A percentile compares a stretch with the other conserved stretches of the same genome.
Conservation (phyloP, 2,113 vertebrate species). For the Elaphurus davidianus region DNA sequence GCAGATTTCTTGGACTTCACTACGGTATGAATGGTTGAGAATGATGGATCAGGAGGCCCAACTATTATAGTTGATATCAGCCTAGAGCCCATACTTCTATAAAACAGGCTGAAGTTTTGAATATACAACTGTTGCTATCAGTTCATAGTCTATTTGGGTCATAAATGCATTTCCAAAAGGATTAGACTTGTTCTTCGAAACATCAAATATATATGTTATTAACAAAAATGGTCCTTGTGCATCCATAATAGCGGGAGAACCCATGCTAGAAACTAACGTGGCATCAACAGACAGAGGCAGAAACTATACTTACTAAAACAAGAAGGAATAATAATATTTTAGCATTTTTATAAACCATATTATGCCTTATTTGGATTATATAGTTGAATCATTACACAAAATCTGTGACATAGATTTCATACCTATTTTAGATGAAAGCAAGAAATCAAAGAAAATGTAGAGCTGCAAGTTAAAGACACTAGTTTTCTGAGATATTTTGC, state of each 20-base stretch:
- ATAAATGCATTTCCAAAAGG: background rate
- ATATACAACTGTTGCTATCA: background rate
- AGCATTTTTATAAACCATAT: background rate
- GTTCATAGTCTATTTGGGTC: background rate
- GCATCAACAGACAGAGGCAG: background rate
- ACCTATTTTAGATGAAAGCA: background rate
- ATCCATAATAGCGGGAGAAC: background rate
- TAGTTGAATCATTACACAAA: background rate
- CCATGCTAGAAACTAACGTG: background rate
- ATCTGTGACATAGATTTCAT: background rate
- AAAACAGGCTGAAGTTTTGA: background rate
- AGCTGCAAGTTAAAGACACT: background rate
- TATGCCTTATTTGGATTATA: background rate
- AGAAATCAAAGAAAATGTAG: constrained; percentile 7
- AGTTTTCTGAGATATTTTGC: constrained; percentile 22
- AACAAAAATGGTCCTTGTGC: background rate
- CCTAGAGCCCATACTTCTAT: background rate
- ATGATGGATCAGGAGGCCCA: background rate
- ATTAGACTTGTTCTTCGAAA: constrained; percentile 16
- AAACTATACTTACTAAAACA: constrained; percentile 25
- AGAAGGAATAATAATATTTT: background rate
- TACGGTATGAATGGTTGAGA: background rate
- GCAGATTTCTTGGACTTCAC: background rate
- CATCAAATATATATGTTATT: background rate
- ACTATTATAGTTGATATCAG: background rate